Base-by-base conservation (phyloP, 2,888 invertebrate genomes). In the Dolichopus griseipennis region DNA sequence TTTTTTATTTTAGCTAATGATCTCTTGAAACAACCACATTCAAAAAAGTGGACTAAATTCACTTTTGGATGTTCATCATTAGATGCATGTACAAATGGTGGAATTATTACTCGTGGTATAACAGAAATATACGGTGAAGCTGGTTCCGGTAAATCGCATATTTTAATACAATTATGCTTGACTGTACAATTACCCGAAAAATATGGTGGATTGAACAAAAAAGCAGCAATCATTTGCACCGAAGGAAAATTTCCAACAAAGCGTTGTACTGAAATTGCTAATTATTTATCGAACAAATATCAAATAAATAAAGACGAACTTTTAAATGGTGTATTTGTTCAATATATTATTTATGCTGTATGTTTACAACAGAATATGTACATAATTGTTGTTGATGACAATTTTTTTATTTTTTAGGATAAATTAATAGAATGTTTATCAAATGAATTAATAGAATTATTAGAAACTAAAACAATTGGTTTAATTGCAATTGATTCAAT, bases 141-240 rank as follows among this genome's bases (percentile, higher is more conserved):
- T 74, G 88, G 89, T 1, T 84, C 84, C 70, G 92, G 92, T 3
- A 92, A 92, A 81, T 90, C 91, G 0, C 92, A 92, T 76, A 75
- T 91, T 18, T 87, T 89, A 72, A 78, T 92, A 41, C 90, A 91
- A 76, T 78, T 92, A 4, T 84, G 88, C n/a, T 77, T 92, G 4
- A 85, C 84, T 64, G 86, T 86, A 12, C 91, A 91, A 76, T 77
- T 88, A 5, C 77, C 81, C 0, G 9, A 67, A 64, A 73, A 75
- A 73, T 78, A 77, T 65, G 86, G 87, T 41, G 88, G 88, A 34
- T 77, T 87, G 61, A 79, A 77, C 67, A 83, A 82, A 76, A 84
- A 85, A 27, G 87, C 86, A 1, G 84, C 88, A 18, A 91, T 87
- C 74, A 87, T 92, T 71, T 88, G 87, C 73, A 91, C 91, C 0